Evolutionary conservation across 1,140 invertebrate genomes (phyloP).

Genomic region (Neodiprion pinetum): DNA sequence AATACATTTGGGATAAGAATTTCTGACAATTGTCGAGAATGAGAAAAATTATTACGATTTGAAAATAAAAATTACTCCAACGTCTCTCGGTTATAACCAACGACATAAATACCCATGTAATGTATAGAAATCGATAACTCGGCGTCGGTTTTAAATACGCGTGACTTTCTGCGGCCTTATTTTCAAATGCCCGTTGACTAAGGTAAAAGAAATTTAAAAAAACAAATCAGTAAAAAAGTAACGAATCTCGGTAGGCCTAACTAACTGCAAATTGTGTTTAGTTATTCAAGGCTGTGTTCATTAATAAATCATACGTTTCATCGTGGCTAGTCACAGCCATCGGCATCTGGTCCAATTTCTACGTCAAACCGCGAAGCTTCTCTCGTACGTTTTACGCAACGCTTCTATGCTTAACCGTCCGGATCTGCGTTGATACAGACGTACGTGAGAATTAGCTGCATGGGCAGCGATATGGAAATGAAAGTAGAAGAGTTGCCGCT

Average conservation of each 20-base stretch:
- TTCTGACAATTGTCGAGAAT: too few relatives aligned
- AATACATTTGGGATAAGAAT: too few relatives aligned
- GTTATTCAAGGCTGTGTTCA: neutral
- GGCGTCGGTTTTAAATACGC: neutral
- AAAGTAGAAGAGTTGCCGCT: neutral
- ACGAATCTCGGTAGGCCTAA: neutral
- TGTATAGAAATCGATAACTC: constrained; percentile 1
- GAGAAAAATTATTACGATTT: too few relatives aligned
- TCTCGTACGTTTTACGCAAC: neutral
- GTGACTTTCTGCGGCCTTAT: constrained; percentile 2
- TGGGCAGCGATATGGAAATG: neutral
- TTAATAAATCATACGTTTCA: neutral
- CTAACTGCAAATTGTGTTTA: neutral
- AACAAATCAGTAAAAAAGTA: too few relatives aligned
- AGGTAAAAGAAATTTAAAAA: too few relatives aligned
- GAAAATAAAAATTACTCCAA: too few relatives aligned
- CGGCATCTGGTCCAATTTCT: neutral
- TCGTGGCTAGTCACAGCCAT: neutral
- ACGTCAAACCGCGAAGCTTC: neutral
- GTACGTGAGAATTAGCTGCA: too few relatives aligned
- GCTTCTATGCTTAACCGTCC: neutral
- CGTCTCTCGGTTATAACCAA: too few relatives aligned
- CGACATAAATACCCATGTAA: too few relatives aligned
- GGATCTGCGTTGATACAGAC: neutral
- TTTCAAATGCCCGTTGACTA: neutral